Evolutionary conservation across 2,797 vertebrate species (phyloP), one percentile per base, ranked within the genome.

Genomic region (Bradypodion pumilum): DNA sequence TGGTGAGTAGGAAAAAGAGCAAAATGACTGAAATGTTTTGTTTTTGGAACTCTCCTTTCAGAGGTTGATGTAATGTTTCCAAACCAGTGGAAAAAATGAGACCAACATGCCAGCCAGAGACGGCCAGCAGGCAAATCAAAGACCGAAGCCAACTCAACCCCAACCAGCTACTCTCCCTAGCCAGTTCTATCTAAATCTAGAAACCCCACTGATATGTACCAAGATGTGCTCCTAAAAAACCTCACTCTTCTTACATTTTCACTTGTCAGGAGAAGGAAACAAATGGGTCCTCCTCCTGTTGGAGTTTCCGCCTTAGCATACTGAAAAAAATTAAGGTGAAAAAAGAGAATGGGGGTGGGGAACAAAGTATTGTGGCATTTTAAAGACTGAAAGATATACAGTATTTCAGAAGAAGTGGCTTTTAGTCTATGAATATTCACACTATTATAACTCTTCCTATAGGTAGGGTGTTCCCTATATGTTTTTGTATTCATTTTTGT

Each of bases 41-140:
- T 23, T 40, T 63, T 56, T 56, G 40, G 29, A 49, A 78, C 0
- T 19, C 84, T 76, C 9, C 2, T 85, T 44, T 63, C 66, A 74
- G 76, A 81, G 49, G 73, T 1, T 4, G 66, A 82, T 84, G 81
- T 85, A 83, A 76, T 87, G 0, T 75, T 84, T 85, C 75, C n/a
- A 82, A 77, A 88, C 44, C 12, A 4, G 7, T 44, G 63, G 37
- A 10, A 16, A 69, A 80, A 80, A 78, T 62, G 44, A 72, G 44
- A 52, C 42, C 72, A 78, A 46, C 46, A 42, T 21, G 35, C 23
- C 37, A 68, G 6, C 7, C 35, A 40, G 16, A 60, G 25, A 75
- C 29, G 35, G 19, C 35, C 19, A 75, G 49, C 49, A n/a, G 49
- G 70, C 56, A 66, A 27, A 12, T 29, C 19, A 23, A 1, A 40